phyloP scores from a whole-genome alignment of 2,797 vertebrate species.

The Threskiornis aethiopicus region DNA sequence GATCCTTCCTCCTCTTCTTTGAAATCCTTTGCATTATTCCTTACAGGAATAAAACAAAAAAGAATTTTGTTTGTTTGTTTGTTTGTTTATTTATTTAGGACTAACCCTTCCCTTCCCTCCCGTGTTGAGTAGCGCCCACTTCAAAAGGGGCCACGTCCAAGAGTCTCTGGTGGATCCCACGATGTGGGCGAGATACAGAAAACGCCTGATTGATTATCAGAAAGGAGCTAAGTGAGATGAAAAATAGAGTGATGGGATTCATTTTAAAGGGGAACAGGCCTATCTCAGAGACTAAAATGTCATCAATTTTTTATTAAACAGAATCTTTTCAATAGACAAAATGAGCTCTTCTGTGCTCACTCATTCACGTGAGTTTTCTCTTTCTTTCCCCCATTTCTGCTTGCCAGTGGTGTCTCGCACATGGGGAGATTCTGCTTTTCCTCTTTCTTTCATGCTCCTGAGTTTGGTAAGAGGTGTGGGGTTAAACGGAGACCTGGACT shows the following conservation, averaged over 20 bases:
- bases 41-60: not conserved
- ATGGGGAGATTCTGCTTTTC: not conserved
- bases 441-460: not conserved
- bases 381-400: not conserved
- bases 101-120: not conserved
- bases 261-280: constrained; percentile 19
- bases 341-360: not conserved
- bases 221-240: constrained; percentile 15
- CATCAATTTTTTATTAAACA: constrained; percentile 71
- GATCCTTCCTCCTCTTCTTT: not conserved
- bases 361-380: not conserved
- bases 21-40: constrained; percentile 16
- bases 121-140: not conserved
- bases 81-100: constrained; percentile 28
- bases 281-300: constrained; percentile 30
- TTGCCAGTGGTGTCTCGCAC: not conserved
- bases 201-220: constrained; percentile 6
- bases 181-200: not conserved
- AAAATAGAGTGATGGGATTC: not conserved
- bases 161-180: constrained; percentile 16
- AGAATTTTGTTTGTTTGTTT: not conserved
- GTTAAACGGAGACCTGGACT: not conserved
- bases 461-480: not conserved
- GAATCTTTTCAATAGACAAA: constrained; percentile 61
- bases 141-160: not conserved